Evolutionary conservation across 1,140 invertebrate genomes (phyloP).

Genomic region (Saccostrea glomerata): DNA sequence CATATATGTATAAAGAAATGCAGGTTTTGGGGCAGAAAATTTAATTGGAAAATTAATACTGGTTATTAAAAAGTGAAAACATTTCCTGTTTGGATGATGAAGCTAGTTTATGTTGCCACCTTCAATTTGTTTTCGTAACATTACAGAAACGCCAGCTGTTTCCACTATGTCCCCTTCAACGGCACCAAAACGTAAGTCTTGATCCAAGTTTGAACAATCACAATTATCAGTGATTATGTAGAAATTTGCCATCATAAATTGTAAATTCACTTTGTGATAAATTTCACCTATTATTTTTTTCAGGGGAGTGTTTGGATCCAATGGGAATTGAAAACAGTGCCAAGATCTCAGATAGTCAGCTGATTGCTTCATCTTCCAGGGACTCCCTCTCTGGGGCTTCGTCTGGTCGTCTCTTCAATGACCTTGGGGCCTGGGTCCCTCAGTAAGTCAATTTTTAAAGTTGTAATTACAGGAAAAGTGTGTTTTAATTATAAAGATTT

Average conservation of each 20-base stretch:
- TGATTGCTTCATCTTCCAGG: slow-evolving; percentile 54
- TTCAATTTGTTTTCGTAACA: neutral
- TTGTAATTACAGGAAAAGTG: too few species aligned
- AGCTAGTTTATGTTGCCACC: too few species aligned
- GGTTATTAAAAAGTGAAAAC: too few species aligned
- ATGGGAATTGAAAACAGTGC: slow-evolving; percentile 62
- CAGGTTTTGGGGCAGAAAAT: too few species aligned
- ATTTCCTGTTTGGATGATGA: too few species aligned
- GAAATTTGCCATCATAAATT: too few species aligned
- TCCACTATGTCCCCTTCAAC: neutral
- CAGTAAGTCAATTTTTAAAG: slow-evolving; percentile 50
- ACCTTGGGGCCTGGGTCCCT: slow-evolving; percentile 62
- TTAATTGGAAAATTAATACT: too few species aligned
- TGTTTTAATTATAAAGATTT: too few species aligned
- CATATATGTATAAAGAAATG: too few species aligned
- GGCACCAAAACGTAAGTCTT: neutral
- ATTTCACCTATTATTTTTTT: neutral
- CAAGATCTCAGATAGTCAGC: slow-evolving; percentile 59
- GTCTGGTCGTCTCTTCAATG: slow-evolving; percentile 63
- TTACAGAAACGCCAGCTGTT: neutral
- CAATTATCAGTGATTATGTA: too few species aligned
- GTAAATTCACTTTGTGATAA: neutral
- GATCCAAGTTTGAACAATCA: too few species aligned
- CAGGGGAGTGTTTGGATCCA: slow-evolving; percentile 59
- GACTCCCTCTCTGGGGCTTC: slow-evolving; percentile 49